Evolutionary conservation across 2,888 invertebrate species (phyloP).

Genomic region (Eristalinus sepulchralis): DNA sequence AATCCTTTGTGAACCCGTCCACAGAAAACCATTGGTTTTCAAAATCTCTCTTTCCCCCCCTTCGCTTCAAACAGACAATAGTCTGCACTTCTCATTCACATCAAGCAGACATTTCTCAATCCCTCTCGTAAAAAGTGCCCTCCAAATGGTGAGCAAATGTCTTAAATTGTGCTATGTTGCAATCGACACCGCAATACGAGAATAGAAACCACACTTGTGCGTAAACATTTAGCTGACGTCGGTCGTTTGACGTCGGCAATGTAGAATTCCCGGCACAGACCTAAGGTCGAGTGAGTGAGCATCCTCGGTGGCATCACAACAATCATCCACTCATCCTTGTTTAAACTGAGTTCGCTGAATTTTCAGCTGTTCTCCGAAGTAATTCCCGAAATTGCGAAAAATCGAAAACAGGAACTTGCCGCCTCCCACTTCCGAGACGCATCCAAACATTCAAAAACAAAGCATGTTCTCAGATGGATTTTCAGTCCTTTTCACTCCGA

Average conservation of each 20-base stretch:
- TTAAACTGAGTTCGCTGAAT: neutral
- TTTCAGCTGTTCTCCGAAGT: neutral
- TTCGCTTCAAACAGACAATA: neutral
- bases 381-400: neutral
- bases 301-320: neutral
- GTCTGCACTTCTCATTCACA: neutral
- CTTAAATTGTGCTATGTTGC: neutral
- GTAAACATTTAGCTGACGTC: neutral
- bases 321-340: neutral
- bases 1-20: no score
- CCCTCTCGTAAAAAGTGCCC: neutral
- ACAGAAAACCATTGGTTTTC: no score
- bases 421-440: constrained; percentile 9
- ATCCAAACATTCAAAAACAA: neutral
- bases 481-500: no score
- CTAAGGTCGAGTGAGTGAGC: neutral
- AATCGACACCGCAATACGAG: neutral
- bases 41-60: no score
- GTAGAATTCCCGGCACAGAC: neutral
- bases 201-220: neutral
- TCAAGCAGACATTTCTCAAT: neutral
- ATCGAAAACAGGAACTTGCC: neutral
- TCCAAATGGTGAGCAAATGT: neutral
- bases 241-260: neutral
- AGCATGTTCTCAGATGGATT: constrained; percentile 3